Base-by-base conservation (phyloP, 1,140 invertebrate genomes). In the Planococcus citri region DNA sequence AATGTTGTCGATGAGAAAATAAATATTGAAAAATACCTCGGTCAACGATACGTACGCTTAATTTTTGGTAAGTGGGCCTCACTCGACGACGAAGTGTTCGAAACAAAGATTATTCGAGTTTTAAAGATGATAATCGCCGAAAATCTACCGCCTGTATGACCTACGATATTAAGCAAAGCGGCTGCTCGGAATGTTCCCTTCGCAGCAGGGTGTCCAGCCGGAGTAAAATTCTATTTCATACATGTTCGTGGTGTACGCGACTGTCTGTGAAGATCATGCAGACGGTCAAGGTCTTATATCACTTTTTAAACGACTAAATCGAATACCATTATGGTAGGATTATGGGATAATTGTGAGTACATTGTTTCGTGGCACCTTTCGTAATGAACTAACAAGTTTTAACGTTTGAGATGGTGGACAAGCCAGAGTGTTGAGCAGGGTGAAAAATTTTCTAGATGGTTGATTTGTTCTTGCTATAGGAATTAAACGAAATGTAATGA, bases 231-330 rank as follows among this genome's bases (percentile, higher is more conserved):
- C 41, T 51, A 51, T 51, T 51, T 51, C 41, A 20, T 51, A 51
- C n/a, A 51, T 17, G 41, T 51, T 51, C 41, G 41, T 51, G 17
- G 6, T 51, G 41, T 51, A n/a, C n/a, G n/a, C n/a, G n/a, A n/a
- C n/a, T n/a, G n/a, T n/a, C n/a, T n/a, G 6, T 51, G 41, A 51
- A 51, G 12, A 20, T 51, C 41, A n/a, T 51, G 17, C 17, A 9
- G 41, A 51, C 41, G 41, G 41, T 51, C 41, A 51, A 51, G 41
- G 41, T 51, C 41, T 51, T 51, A 51, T 51, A 51, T 51, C 41
- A 51, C 17, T 51, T 33, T 14, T 14, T 17, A 51, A 51, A 51
- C 41, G 41, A 51, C 41, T 51, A 51, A 51, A 51, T 51, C 41
- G 41, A 9, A 51, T 51, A 51, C 41, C 41, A 51, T 51, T 51